These are phyloP conservation scores for Neelides sp. DNA, from an alignment of 1,140 invertebrate genomes.

Conservation along the genomic window DNA sequence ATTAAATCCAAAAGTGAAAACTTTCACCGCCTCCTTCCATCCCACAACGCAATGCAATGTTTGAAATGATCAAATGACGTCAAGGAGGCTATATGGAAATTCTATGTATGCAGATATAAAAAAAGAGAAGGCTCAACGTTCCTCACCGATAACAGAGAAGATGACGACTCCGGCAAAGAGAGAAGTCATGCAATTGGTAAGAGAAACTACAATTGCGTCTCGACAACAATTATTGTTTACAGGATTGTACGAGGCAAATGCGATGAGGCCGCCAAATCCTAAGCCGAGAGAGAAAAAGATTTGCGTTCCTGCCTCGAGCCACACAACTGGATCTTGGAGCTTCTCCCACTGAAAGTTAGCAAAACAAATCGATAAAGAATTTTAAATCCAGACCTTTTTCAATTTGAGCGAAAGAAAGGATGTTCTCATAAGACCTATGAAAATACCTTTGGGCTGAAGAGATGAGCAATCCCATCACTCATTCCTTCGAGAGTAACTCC, in stretches of 20 bases:
- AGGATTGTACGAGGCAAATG: constrained; percentile 90
- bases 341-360: constrained; percentile 44
- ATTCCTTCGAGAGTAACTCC: constrained; percentile 83
- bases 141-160: constrained; percentile 82
- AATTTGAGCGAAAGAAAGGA: neutral
- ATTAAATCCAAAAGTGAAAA: too few species aligned
- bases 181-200: constrained; percentile 90
- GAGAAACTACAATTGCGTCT: constrained; percentile 83
- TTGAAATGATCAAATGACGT: too few species aligned
- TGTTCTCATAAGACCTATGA: neutral
- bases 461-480: constrained; percentile 70
- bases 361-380: neutral
- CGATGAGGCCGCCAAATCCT: constrained; percentile 86
- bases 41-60: too few species aligned
- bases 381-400: neutral
- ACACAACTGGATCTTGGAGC: constrained; percentile 69
- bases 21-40: too few species aligned
- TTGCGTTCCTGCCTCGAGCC: constrained; percentile 82
- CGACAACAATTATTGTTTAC: constrained; percentile 91
- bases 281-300: constrained; percentile 94
- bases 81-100: too few species aligned
- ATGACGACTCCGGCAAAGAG: constrained; percentile 97
- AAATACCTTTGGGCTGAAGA: constrained; percentile 71
- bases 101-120: too few species aligned
- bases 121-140: too few species aligned